A percentile compares a stretch with the other conserved stretches of the same genome.
Evolutionary conservation across 2,888 invertebrate species (phyloP).

Genomic region (Tetramorium bicarinatum): DNA sequence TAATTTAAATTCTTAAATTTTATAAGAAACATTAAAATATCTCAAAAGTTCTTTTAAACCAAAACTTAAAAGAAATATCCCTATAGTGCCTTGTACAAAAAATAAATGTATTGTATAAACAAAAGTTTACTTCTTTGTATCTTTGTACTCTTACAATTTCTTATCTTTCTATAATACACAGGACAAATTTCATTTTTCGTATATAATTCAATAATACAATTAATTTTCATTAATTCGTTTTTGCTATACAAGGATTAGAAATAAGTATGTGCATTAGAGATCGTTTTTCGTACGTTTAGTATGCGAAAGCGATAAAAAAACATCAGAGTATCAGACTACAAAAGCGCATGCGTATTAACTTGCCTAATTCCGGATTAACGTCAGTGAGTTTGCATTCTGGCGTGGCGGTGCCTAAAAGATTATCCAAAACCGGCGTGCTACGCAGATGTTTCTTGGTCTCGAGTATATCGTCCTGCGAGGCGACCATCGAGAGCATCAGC

Average conservation of each 20-base stretch:
- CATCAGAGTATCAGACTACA: neutral
- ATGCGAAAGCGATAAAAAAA: neutral
- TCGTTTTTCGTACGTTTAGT: neutral
- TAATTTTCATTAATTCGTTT: constrained; percentile 17
- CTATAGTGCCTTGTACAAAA: neutral
- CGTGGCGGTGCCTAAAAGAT: constrained; percentile 80
- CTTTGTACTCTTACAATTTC: neutral
- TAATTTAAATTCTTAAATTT: too few relatives aligned
- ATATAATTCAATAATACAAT: neutral
- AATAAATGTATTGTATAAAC: neutral
- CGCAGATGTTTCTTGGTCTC: constrained; percentile 81
- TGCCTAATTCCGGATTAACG: constrained; percentile 81
- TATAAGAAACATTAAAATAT: too few relatives aligned
- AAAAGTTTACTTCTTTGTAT: neutral
- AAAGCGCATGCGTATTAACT: constrained; percentile 80
- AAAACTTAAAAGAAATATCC: neutral
- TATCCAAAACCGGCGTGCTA: constrained; percentile 81
- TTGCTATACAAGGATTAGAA: constrained; percentile 1
- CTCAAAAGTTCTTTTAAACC: neutral
- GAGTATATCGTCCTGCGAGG: constrained; percentile 81
- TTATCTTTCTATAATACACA: neutral
- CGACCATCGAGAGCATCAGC: constrained; percentile 78
- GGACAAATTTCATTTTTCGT: neutral
- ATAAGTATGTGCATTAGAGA: neutral
- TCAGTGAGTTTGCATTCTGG: constrained; percentile 78